Evolutionary conservation across 2,888 invertebrate species (phyloP).

Genomic region (Eurytoma californica): DNA sequence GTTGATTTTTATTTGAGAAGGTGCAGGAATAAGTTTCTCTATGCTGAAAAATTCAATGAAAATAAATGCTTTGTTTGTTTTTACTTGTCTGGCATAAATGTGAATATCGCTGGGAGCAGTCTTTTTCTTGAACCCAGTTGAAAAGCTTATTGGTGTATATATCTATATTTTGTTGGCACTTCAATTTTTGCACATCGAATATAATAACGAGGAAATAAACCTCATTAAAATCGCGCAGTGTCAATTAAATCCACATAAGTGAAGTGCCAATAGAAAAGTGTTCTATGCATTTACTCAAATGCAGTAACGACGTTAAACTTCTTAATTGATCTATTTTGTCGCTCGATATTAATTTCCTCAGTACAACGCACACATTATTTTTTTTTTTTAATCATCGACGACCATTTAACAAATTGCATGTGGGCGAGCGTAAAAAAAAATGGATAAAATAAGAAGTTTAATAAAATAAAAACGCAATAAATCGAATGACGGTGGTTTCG

Average conservation of each 20-base stretch:
- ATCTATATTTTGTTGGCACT: not conserved
- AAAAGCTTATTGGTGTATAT: constrained; percentile 17
- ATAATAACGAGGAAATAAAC: not conserved
- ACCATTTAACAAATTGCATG: not conserved
- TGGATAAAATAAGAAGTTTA: constrained; percentile 15
- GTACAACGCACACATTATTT: not conserved
- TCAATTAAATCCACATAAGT: not conserved
- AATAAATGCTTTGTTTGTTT: constrained; percentile 6
- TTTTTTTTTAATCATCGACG: not conserved
- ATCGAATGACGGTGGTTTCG: constrained; percentile 1
- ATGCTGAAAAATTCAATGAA: not conserved
- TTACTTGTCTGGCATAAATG: constrained; percentile 13
- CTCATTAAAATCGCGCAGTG: not conserved
- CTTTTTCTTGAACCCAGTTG: not conserved
- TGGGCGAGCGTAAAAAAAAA: not conserved
- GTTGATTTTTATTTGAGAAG: not conserved
- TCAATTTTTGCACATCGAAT: not conserved
- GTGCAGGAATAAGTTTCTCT: constrained; percentile 17
- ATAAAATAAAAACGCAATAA: not conserved
- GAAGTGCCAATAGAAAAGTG: constrained; percentile 6
- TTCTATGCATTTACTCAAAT: not conserved
- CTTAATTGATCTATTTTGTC: constrained; percentile 20
- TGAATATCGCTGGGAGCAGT: not conserved
- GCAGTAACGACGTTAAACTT: not conserved
- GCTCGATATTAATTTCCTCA: not conserved